Conservation (phyloP, 2,113 vertebrate genomes). For the Python bivittatus region DNA sequence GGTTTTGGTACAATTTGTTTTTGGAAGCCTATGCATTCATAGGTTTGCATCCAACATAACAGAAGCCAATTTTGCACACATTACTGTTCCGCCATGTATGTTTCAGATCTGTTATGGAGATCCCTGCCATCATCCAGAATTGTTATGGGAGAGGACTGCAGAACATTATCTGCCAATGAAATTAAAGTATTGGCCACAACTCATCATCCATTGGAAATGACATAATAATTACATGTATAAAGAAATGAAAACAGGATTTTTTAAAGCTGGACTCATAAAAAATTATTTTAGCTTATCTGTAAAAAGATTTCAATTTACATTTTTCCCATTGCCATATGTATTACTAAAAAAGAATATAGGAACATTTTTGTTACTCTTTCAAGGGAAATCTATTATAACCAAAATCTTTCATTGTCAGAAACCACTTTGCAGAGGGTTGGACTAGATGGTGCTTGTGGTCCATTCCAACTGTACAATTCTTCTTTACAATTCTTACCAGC, state of each 20-base stretch:
- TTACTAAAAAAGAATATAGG: neutral
- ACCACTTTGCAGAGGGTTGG: neutral
- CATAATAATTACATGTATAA: neutral
- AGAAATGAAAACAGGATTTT: neutral
- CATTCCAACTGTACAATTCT: neutral
- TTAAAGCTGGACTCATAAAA: neutral
- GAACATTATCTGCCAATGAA: neutral
- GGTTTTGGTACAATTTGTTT: too few species aligned
- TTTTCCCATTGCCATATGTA: neutral
- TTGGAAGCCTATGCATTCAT: too few species aligned
- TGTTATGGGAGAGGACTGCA: neutral
- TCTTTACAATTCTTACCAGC: slow-evolving; percentile 78
- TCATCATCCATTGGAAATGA: neutral
- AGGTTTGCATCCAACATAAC: neutral
- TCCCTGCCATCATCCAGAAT: neutral
- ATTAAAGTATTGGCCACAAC: neutral
- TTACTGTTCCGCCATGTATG: neutral
- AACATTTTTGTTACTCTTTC: neutral
- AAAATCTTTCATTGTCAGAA: neutral
- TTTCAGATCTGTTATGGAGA: neutral
- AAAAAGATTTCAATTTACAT: neutral
- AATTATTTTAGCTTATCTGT: neutral
- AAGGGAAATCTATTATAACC: neutral
- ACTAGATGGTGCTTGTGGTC: neutral
- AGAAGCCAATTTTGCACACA: neutral